Percentiles rank a stretch among this genome's conserved stretches.
Conservation (phyloP, 2,113 vertebrate species). For the Agapornis roseicollis region DNA sequence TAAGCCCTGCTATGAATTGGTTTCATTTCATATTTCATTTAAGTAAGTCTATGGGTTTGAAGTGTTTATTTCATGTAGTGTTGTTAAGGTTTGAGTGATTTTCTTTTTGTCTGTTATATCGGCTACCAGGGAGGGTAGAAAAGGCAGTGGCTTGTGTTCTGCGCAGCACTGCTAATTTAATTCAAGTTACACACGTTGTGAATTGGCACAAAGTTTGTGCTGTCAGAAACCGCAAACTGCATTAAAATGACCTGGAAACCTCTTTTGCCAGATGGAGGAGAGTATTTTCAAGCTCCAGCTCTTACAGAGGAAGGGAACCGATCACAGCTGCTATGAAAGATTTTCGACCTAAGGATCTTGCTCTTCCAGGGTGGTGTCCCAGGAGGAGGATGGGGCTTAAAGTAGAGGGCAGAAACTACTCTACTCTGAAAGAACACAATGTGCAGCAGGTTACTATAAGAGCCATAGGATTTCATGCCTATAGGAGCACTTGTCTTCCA, state of each 20-base stretch:
- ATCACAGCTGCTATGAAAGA: background rate
- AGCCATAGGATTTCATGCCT: background rate
- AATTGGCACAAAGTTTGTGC: background rate
- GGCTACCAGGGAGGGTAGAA: background rate
- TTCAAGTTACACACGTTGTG: background rate
- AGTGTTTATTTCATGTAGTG: background rate
- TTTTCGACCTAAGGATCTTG: background rate
- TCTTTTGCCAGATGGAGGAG: background rate
- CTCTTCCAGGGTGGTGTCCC: background rate
- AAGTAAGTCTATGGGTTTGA: background rate
- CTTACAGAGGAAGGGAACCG: background rate
- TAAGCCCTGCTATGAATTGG: background rate
- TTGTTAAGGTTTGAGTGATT: background rate
- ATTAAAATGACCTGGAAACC: background rate
- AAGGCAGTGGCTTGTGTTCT: background rate
- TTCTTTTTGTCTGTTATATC: fast-evolving
- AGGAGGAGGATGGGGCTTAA: background rate
- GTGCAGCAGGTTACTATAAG: background rate
- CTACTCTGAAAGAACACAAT: background rate
- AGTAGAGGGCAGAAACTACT: background rate
- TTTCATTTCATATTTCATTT: background rate
- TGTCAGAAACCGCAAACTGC: background rate
- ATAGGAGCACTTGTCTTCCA: background rate
- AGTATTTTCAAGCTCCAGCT: background rate
- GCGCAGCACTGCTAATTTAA: background rate